Conservation (phyloP, 2,113 vertebrate species). For the Upupa epops region DNA sequence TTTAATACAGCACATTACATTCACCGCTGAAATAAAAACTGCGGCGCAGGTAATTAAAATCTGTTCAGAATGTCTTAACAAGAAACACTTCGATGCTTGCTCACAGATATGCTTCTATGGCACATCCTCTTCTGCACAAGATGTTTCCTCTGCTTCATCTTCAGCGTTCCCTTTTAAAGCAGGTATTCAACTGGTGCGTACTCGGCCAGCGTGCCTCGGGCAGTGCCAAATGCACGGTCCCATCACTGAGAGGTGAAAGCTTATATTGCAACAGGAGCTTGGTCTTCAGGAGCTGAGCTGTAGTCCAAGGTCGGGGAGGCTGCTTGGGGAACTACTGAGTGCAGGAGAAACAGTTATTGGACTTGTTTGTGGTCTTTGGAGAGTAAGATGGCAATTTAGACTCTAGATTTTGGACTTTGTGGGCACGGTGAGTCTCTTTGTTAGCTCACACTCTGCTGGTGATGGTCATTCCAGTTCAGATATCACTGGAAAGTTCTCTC, state of each 20-base stretch:
- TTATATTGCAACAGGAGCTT: neutral
- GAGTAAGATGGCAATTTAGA: neutral
- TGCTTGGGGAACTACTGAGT: neutral
- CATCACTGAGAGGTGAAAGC: neutral
- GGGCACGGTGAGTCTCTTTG: neutral
- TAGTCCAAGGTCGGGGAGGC: neutral
- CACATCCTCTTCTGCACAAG: neutral
- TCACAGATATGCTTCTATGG: neutral
- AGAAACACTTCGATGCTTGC: neutral
- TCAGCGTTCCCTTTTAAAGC: neutral
- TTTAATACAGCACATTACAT: neutral
- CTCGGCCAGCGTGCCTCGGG: neutral
- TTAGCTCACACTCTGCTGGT: neutral
- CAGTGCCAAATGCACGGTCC: neutral
- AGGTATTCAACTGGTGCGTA: neutral
- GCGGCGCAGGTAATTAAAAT: constrained; percentile 31
- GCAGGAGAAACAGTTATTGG: neutral
- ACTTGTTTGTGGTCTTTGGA: neutral
- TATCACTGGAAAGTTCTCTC: neutral
- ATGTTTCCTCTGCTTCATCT: neutral
- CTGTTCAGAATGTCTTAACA: neutral
- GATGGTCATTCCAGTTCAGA: neutral
- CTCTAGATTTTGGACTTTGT: neutral
- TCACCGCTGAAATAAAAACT: constrained; percentile 13
- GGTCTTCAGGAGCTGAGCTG: neutral